These are phyloP conservation scores for Drosophila nr. medialis DNA, from an alignment of 2,888 invertebrate genomes.

Conservation along the genomic window DNA sequence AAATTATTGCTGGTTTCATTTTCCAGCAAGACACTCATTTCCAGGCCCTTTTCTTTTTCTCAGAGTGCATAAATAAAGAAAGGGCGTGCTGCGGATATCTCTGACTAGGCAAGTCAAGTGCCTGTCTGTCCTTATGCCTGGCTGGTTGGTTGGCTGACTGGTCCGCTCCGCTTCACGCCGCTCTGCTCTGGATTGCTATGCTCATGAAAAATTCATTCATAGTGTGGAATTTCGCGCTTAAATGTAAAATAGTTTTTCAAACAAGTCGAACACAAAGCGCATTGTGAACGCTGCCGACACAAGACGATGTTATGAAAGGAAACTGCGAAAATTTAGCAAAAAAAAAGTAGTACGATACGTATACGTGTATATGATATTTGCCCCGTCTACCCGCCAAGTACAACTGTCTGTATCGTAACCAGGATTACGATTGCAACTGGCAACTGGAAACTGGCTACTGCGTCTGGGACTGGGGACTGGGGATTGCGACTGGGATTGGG, in stretches of 20 bases:
- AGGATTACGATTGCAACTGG: constrained; percentile 45
- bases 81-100: constrained; percentile 44
- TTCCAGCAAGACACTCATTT: background rate
- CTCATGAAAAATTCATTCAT: constrained; percentile 80
- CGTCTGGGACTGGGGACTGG: constrained; percentile 8
- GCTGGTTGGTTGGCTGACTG: constrained; percentile 19
- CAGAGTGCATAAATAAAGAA: constrained; percentile 17
- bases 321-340: constrained; percentile 66
- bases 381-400: background rate
- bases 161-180: background rate
- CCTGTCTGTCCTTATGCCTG: constrained; percentile 34
- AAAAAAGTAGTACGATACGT: constrained; percentile 58
- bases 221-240: constrained; percentile 80
- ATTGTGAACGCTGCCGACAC: constrained; percentile 72
- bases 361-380: constrained; percentile 31
- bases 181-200: constrained; percentile 19
- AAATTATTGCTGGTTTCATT: background rate
- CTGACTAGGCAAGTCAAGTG: constrained; percentile 64
- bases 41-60: background rate
- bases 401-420: constrained; percentile 9
- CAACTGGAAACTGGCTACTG: constrained; percentile 16
- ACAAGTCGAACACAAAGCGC: constrained; percentile 81
- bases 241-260: constrained; percentile 81
- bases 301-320: constrained; percentile 74
- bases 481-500: constrained; percentile 26